Base-by-base conservation (phyloP, 2,797 vertebrate genomes). In the Sebastes itinus region DNA sequence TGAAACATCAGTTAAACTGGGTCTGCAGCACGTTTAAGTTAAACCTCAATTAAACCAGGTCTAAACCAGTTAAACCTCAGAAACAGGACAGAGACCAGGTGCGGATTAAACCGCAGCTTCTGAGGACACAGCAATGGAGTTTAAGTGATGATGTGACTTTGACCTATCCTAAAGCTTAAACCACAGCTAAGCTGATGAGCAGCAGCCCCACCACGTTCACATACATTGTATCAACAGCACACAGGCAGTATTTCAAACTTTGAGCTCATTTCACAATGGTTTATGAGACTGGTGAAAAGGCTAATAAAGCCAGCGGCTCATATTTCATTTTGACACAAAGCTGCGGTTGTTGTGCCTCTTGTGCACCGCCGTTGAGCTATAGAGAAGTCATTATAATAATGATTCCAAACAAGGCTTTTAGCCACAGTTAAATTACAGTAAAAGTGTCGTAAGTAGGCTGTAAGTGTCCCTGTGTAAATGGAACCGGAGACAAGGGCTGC, bases 401-500 rank as follows among this genome's bases (percentile, higher is more conserved):
- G 54, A 80, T 67, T 82, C 28, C 55, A 83, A 87, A 88, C 75
- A 75, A 75, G 77, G 69, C 76, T 86, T 88, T 88, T 74, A 82
- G 87, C 75, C 54, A 8, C 64, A 38, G 68, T 76, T 83, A 85
- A 75, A 85, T 86, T 78, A 75, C 78, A 83, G 78, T 62, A 35
- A 85, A 80, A 74, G 59, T 76, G 73, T 60, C 76, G 7, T 71
- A 73, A 81, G 63, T 62, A 69, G 66, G 61, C 33, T 30, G 16
- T 59, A 59, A 81, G 52, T 77, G 77, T 77, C 64, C 54, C 66
- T 60, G 59, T 65, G 71, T 65, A 79, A 71, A 82, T 78, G 58
- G 62, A 77, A 75, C 22, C 16, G 54, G 54, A 67, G 28, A 70
- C 52, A 58, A 72, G 76, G 30, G 56, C 63, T 74, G 78, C 49